phyloP scores from a whole-genome alignment of 2,797 vertebrate genomes.

The Erethizon dorsatum region DNA sequence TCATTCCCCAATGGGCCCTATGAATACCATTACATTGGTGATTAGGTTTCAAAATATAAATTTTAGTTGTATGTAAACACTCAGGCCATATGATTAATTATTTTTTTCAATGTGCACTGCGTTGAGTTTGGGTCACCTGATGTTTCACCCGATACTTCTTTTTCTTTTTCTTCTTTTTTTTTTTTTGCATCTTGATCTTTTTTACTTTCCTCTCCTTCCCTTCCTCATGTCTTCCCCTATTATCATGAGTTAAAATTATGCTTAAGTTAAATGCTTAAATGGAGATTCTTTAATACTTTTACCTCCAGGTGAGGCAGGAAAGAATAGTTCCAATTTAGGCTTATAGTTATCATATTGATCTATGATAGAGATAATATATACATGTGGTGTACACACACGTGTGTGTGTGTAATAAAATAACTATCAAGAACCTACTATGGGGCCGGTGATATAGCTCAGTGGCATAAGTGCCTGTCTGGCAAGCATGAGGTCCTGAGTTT shows the following conservation, averaged over 20 bases:
- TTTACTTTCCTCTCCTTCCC: no score
- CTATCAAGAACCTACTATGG: not conserved
- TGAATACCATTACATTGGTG: not conserved
- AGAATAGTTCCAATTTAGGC: not conserved
- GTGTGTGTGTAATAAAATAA: not conserved
- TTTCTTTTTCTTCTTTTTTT: no score
- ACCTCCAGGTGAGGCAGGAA: not conserved
- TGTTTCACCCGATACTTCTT: not conserved
- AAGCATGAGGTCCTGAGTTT: no score
- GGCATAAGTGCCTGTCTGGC: no score
- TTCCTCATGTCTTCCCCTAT: not conserved
- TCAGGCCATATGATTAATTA: not conserved
- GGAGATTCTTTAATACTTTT: not conserved
- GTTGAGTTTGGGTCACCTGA: not conserved
- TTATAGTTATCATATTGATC: not conserved
- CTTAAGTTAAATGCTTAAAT: slow-evolving; percentile 3
- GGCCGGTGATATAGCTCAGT: no score
- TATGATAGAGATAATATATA: not conserved
- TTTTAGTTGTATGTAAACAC: not conserved
- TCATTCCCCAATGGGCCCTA: not conserved
- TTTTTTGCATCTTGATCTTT: no score
- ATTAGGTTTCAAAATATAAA: not conserved
- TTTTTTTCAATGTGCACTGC: not conserved
- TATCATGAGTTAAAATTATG: not conserved
- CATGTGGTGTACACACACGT: not conserved